phyloP scores from a whole-genome alignment of 2,888 invertebrate genomes.

The Leucophenga maculata region DNA sequence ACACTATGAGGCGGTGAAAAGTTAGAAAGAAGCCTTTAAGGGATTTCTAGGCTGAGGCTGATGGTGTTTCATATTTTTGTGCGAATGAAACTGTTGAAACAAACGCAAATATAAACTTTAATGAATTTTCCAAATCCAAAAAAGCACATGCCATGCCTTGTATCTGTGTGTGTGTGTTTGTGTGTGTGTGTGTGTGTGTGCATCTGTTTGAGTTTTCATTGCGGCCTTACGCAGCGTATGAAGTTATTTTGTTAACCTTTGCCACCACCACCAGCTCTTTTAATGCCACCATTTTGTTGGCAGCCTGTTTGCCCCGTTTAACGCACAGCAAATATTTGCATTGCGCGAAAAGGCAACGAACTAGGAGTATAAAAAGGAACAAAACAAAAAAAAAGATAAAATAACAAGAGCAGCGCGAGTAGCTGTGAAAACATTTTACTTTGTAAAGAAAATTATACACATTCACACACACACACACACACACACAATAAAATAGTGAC shows the following conservation, averaged over 20 bases:
- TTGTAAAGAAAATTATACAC: constrained; percentile 63
- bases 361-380: not conserved
- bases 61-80: not conserved
- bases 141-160: no score
- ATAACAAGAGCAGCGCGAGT: constrained; percentile 42
- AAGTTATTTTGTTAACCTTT: constrained; percentile 65
- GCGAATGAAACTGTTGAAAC: constrained; percentile 47
- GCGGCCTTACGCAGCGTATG: constrained; percentile 46
- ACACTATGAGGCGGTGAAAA: not conserved
- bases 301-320: not conserved
- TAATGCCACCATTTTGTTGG: constrained; percentile 50
- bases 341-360: not conserved
- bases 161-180: constrained; percentile 38
- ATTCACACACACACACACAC: constrained; percentile 32
- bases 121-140: constrained; percentile 63
- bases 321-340: constrained; percentile 3
- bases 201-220: constrained; percentile 30
- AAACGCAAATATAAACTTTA: constrained; percentile 64
- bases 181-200: constrained; percentile 30
- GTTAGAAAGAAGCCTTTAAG: constrained; percentile 12
- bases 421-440: constrained; percentile 59
- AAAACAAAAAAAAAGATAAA: not conserved
- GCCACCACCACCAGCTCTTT: not conserved
- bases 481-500: not conserved
- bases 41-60: constrained; percentile 12